These are phyloP conservation scores for Sebastes baramenuke DNA, from an alignment of 2,797 vertebrate genomes.

Conservation along the genomic window DNA sequence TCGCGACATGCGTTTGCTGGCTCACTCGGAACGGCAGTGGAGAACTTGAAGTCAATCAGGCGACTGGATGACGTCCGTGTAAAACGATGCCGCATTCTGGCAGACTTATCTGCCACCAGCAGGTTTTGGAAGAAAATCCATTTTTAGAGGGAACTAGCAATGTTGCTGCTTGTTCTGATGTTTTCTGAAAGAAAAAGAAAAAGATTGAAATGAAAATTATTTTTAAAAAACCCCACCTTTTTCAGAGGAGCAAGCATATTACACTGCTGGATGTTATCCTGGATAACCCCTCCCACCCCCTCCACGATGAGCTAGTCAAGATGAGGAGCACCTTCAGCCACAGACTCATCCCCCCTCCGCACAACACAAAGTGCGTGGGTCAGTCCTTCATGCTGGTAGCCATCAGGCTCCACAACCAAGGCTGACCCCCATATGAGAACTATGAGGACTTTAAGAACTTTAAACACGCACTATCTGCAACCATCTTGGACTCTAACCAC, in stretches of 20 bases:
- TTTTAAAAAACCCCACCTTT: no score
- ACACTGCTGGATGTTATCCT: neutral
- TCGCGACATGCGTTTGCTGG: slow-evolving; percentile 89
- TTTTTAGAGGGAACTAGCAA: neutral
- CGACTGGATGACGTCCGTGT: neutral
- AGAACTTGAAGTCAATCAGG: neutral
- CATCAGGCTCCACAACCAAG: no score
- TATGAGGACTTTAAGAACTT: no score
- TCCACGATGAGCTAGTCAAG: no score
- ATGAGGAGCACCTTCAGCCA: no score
- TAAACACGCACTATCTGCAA: no score
- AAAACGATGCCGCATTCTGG: slow-evolving; percentile 28
- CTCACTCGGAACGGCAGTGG: slow-evolving; percentile 14
- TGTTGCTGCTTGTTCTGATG: neutral
- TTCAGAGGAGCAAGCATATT: neutral
- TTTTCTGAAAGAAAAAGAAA: slow-evolving; percentile 32
- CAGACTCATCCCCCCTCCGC: no score
- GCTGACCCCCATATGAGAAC: no score
- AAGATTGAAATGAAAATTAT: neutral
- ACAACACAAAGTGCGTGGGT: no score
- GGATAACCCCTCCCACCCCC: no score
- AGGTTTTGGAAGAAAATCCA: neutral
- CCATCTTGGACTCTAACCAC: no score
- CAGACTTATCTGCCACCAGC: neutral
- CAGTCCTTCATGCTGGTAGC: no score